A percentile compares a stretch with the other conserved stretches of the same genome.
These are phyloP conservation scores for Pissodes strobi DNA, from an alignment of 1,140 invertebrate genomes.

Conservation along the genomic window DNA sequence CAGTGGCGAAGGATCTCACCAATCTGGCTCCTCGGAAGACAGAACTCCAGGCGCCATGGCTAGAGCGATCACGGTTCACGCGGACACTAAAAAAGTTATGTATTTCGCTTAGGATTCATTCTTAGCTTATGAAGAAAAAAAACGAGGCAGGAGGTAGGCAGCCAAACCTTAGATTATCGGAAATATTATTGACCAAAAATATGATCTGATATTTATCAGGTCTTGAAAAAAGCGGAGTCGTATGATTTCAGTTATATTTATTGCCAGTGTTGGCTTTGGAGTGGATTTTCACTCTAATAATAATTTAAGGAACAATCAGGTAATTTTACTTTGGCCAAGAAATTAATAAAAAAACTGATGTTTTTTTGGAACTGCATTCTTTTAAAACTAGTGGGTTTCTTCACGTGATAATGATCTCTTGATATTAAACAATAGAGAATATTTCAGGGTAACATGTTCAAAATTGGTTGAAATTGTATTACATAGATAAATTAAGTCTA, in stretches of 20 bases:
- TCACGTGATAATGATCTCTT: neutral
- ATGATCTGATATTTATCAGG: conserved; percentile 18
- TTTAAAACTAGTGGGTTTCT: neutral
- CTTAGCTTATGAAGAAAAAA: neutral
- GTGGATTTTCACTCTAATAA: neutral
- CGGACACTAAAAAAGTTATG: conserved; percentile 98
- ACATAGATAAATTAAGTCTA: too few species aligned
- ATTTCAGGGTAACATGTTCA: too few species aligned
- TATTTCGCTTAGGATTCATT: conserved; percentile 84
- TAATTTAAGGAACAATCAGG: neutral
- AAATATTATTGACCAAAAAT: conserved; percentile 8
- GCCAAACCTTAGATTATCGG: conserved; percentile 8
- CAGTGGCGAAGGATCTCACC: conserved; percentile 95
- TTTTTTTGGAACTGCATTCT: neutral
- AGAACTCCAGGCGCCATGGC: conserved; percentile 97
- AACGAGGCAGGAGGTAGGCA: conserved; percentile 6
- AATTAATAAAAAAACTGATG: neutral
- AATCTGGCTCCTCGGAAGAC: conserved; percentile 96
- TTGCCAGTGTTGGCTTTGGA: neutral
- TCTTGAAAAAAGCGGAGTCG: conserved; percentile 11
- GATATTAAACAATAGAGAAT: too few species aligned
- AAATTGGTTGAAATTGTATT: neutral
- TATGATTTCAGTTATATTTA: neutral
- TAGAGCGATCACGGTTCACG: conserved; percentile 97
- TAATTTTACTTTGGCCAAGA: neutral